A percentile compares a stretch with the other conserved stretches of the same genome.
Conservation (phyloP, 2,888 invertebrate genomes). For the Dioctria linearis region DNA sequence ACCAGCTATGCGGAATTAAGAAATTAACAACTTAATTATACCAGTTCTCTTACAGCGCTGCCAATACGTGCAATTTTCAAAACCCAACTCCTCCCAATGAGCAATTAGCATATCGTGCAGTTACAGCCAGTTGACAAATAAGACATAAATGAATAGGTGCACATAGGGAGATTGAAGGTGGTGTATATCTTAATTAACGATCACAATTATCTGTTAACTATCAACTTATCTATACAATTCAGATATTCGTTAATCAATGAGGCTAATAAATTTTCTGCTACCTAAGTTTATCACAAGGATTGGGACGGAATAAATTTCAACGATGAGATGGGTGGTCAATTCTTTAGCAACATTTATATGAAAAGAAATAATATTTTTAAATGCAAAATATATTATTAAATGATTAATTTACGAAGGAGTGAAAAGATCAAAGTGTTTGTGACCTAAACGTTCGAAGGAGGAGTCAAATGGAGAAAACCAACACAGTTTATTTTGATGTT, state of each 20-base stretch:
- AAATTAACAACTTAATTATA: constrained; percentile 48
- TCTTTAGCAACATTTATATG: not conserved
- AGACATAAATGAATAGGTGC: constrained; percentile 27
- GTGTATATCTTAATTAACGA: not conserved
- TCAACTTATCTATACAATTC: not conserved
- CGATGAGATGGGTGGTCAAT: not conserved
- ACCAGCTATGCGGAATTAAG: constrained; percentile 11
- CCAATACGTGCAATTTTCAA: constrained; percentile 41
- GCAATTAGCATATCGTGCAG: constrained; percentile 24
- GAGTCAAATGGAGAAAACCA: no score
- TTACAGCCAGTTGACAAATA: constrained; percentile 25
- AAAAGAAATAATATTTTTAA: no score
- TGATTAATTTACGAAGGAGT: no score
- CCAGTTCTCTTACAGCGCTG: constrained; percentile 28
- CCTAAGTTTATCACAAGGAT: not conserved
- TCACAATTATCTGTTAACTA: not conserved
- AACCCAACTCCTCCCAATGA: constrained; percentile 25
- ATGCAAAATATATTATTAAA: no score
- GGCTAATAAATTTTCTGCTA: not conserved
- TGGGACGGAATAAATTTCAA: not conserved
- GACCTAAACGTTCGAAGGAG: no score
- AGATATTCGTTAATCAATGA: not conserved
- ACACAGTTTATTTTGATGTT: no score
- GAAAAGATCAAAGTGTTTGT: no score
- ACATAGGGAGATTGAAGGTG: not conserved